Conservation (phyloP, 1,140 invertebrate genomes). For the Heliothis virescens region DNA sequence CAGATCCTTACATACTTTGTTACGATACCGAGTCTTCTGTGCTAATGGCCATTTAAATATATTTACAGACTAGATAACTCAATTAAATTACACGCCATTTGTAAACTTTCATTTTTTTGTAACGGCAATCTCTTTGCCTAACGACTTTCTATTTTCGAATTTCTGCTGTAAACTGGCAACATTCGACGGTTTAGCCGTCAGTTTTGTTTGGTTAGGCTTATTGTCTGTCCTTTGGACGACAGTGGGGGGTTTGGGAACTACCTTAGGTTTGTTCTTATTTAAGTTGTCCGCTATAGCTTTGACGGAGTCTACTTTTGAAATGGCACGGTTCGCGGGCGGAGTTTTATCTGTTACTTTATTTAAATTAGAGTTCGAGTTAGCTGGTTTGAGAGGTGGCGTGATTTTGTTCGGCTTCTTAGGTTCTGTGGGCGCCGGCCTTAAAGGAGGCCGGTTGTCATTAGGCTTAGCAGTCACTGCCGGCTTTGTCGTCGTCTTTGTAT, state of each 20-base stretch:
- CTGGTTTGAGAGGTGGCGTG: slow-evolving; percentile 67
- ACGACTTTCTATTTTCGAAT: slow-evolving; percentile 88
- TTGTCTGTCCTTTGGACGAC: slow-evolving; percentile 73
- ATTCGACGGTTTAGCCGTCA: slow-evolving; percentile 88
- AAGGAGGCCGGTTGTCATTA: slow-evolving; percentile 74
- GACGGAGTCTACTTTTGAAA: slow-evolving; percentile 75
- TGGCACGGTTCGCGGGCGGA: slow-evolving; percentile 63
- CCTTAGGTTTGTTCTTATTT: slow-evolving; percentile 81
- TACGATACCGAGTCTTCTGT: slow-evolving; percentile 27
- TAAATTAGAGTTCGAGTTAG: slow-evolving; percentile 62
- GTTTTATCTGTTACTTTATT: slow-evolving; percentile 69
- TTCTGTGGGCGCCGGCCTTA: slow-evolving; percentile 66
- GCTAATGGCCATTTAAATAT: slow-evolving; percentile 48
- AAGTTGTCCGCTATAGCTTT: slow-evolving; percentile 79
- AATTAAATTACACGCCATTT: slow-evolving; percentile 41
- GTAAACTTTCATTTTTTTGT: slow-evolving; percentile 71
- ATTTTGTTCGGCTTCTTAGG: slow-evolving; percentile 75
- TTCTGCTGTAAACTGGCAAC: slow-evolving; percentile 92
- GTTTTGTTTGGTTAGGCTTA: slow-evolving; percentile 82
- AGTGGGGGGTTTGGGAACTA: slow-evolving; percentile 76
- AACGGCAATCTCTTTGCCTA: slow-evolving; percentile 75
- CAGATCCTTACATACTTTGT: slow-evolving; percentile 41
- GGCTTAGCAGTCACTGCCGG: slow-evolving; percentile 66
- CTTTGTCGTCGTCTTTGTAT: slow-evolving; percentile 73
- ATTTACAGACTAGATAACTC: slow-evolving; percentile 54